A percentile compares a stretch with the other conserved stretches of the same genome.
Conservation (phyloP, 2,797 vertebrate genomes). For the Esox masquinongy region DNA sequence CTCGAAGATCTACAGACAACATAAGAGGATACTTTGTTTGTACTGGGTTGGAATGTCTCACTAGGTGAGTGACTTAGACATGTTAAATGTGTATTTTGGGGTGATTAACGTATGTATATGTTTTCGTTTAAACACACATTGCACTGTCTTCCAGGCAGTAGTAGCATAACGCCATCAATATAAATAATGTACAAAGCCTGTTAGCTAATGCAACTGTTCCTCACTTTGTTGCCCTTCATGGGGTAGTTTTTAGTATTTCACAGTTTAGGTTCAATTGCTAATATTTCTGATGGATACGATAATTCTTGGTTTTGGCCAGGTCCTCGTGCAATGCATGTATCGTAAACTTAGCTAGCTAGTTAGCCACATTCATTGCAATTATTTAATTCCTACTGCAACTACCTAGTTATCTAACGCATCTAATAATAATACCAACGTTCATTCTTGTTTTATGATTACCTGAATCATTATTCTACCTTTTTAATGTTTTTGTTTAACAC, state of each 20-base stretch:
- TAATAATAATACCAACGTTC: not conserved
- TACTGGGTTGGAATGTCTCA: slow-evolving; percentile 72
- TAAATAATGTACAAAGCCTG: slow-evolving; percentile 35
- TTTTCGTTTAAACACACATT: not conserved
- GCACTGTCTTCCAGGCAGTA: not conserved
- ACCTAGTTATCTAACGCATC: not conserved
- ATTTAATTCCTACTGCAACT: not conserved
- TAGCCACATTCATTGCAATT: slow-evolving; percentile 8
- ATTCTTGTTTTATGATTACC: slow-evolving; percentile 1
- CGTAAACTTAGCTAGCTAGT: slow-evolving; percentile 6
- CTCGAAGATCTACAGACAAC: slow-evolving; percentile 61
- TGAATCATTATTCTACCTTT: not conserved
- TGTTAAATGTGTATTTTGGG: slow-evolving; percentile 10
- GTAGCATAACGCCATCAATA: slow-evolving; percentile 26
- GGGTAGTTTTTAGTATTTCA: slow-evolving; percentile 15
- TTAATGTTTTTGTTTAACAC: not conserved
- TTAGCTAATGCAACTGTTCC: slow-evolving; percentile 54
- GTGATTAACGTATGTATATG: not conserved
- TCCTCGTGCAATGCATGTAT: slow-evolving; percentile 63
- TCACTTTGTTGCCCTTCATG: slow-evolving; percentile 22
- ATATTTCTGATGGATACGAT: slow-evolving; percentile 36
- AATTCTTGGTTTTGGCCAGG: slow-evolving; percentile 45
- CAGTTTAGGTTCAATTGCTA: slow-evolving; percentile 20
- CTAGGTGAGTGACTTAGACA: slow-evolving; percentile 72
- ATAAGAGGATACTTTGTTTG: slow-evolving; percentile 56